phyloP scores from a whole-genome alignment of 2,113 vertebrate genomes.

The Vidua macroura region DNA sequence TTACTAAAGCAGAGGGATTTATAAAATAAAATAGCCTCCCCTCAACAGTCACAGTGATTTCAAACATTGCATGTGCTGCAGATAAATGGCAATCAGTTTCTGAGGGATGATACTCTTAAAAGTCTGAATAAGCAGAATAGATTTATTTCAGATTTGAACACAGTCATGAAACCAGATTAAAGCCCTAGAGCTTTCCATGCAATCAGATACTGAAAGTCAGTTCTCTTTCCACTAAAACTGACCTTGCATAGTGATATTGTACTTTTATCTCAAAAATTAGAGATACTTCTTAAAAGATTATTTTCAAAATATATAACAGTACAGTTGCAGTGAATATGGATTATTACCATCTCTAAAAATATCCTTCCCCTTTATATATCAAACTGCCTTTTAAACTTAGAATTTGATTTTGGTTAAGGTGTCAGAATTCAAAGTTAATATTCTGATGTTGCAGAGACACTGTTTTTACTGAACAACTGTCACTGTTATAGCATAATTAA shows the following conservation, averaged over 20 bases:
- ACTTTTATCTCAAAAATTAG: slow-evolving; percentile 42
- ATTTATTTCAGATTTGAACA: slow-evolving; percentile 29
- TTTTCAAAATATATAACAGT: neutral
- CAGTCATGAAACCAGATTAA: slow-evolving; percentile 21
- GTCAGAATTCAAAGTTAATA: neutral
- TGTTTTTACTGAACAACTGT: neutral
- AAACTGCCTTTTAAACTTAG: neutral
- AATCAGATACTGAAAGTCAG: slow-evolving; percentile 14
- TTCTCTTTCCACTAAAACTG: slow-evolving; percentile 37
- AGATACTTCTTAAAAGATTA: neutral
- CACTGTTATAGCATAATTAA: neutral
- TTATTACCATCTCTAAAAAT: neutral
- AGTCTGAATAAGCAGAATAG: neutral
- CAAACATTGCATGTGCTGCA: neutral
- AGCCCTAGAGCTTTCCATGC: neutral
- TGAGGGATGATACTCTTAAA: neutral
- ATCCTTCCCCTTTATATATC: neutral
- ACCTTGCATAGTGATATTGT: slow-evolving; percentile 7
- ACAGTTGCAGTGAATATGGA: neutral
- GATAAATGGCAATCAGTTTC: neutral
- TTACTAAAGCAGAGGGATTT: neutral
- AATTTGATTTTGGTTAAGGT: neutral
- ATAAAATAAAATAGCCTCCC: neutral
- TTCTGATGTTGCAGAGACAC: neutral
- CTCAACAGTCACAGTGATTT: neutral